phyloP scores from a whole-genome alignment of 2,113 vertebrate genomes.

The Podiceps cristatus region DNA sequence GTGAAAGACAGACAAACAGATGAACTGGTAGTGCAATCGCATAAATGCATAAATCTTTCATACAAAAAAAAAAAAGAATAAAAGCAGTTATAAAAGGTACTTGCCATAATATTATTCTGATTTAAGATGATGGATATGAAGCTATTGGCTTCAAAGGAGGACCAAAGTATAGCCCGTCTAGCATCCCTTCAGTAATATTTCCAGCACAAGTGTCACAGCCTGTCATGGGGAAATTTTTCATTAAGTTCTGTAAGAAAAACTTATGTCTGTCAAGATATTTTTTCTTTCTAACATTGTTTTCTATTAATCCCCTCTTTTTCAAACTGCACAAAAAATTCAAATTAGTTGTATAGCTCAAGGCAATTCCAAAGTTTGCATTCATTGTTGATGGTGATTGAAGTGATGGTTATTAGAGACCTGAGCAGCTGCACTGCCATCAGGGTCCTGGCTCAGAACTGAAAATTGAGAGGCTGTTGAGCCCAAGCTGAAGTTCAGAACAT shows the following conservation, averaged over 20 bases:
- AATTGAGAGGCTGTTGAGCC: neutral
- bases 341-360: conserved; percentile 23
- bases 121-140: neutral
- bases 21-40: neutral
- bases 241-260: neutral
- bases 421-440: conserved; percentile 41
- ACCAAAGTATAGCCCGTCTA: neutral
- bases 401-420: conserved; percentile 26
- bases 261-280: neutral
- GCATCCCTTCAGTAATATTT: neutral
- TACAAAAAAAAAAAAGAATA: neutral
- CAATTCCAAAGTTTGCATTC: conserved; percentile 12
- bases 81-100: neutral
- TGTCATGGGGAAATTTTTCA: conserved; percentile 2
- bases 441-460: conserved; percentile 9
- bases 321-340: neutral
- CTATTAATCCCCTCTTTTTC: neutral
- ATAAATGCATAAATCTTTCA: neutral
- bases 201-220: neutral
- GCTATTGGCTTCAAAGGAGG: neutral
- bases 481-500: conserved; percentile 25
- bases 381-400: conserved; percentile 23
- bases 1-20: neutral
- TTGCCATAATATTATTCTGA: neutral
- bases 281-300: neutral